Evolutionary conservation across 2,888 invertebrate genomes (phyloP), one percentile per base, ranked within the genome.

Genomic region (Sialis lutaria): DNA sequence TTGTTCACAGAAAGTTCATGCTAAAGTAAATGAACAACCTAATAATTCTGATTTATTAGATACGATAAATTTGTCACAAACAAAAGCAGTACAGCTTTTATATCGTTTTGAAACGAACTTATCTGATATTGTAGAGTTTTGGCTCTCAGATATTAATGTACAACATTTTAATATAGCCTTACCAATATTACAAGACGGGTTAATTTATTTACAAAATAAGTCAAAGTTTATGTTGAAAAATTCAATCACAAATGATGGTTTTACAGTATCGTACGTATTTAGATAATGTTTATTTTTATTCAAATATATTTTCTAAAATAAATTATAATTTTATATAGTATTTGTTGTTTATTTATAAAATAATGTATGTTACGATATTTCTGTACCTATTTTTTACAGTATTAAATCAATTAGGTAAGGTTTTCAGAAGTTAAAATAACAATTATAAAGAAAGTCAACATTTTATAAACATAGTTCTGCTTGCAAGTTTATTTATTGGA

Each of bases 211-310:
- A 51, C 61, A 71, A 45, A 61, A 67, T 33, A 73, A 70, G 67
- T 72, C 75, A 7, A 55, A 65, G 50, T 68, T 69, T 54, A 69
- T 77, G 49, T 76, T 77, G 2, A 66, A 65, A 50, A 62, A 67
- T 44, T 75, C 71, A 58, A 67, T 73, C 30, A 65, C 64, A 46
- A 65, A 72, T 9, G 75, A 76, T 50, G 72, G 70, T 50, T 77
- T 72, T 60, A 67, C 61, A 64, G 67, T 77, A 55, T 75, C 74
- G 54, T 77, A 75, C 64, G 64, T 77, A 45, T 8, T 42, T 10
- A 13, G 37, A 37, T 37, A 37, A 22, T 22, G 22, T 22, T 22
- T 22, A 22, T 22, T 22, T 22, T 22, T 22, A 22, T 22, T 22
- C 22, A 22, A 22, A 22, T 22, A 22, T 22, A 22, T 22, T 22